A percentile compares a stretch with the other conserved stretches of the same genome.
phyloP scores from a whole-genome alignment of 2,888 invertebrate species.

The Augochlorella aurata region DNA sequence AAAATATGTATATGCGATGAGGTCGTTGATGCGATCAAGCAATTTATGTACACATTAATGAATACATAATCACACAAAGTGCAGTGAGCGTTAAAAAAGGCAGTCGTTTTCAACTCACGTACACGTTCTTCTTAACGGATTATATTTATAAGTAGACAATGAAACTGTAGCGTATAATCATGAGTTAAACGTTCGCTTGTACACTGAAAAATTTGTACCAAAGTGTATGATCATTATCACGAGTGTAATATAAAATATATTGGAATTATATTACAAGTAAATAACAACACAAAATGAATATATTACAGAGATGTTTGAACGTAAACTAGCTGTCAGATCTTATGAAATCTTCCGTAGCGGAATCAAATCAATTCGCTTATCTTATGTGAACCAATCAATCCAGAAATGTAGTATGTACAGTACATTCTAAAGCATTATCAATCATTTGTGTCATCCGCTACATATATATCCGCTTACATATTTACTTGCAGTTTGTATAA shows the following conservation, averaged over 20 bases:
- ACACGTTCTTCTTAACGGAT: conserved; percentile 38
- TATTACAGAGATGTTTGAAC: conserved; percentile 40
- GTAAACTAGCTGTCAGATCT: conserved; percentile 59
- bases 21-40: conserved; percentile 45
- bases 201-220: conserved; percentile 47
- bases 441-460: conserved; percentile 47
- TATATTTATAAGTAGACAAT: conserved; percentile 38
- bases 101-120: conserved; percentile 59
- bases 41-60: conserved; percentile 28
- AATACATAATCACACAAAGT: conserved; percentile 47
- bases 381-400: conserved; percentile 37
- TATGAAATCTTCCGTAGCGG: conserved; percentile 43
- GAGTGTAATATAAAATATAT: conserved; percentile 25
- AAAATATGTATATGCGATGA: conserved; percentile 25
- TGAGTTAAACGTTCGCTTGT: conserved; percentile 25
- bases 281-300: conserved; percentile 44
- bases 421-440: conserved; percentile 34
- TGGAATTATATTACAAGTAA: conserved; percentile 48
- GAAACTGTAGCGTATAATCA: conserved; percentile 26
- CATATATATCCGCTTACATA: conserved; percentile 40
- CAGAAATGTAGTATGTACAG: conserved; percentile 49
- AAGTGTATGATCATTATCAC: conserved; percentile 31
- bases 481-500: conserved; percentile 42
- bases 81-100: conserved; percentile 60
- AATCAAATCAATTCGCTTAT: conserved; percentile 51